Conservation (phyloP, 2,797 vertebrate genomes). For the Zonotrichia albicollis region DNA sequence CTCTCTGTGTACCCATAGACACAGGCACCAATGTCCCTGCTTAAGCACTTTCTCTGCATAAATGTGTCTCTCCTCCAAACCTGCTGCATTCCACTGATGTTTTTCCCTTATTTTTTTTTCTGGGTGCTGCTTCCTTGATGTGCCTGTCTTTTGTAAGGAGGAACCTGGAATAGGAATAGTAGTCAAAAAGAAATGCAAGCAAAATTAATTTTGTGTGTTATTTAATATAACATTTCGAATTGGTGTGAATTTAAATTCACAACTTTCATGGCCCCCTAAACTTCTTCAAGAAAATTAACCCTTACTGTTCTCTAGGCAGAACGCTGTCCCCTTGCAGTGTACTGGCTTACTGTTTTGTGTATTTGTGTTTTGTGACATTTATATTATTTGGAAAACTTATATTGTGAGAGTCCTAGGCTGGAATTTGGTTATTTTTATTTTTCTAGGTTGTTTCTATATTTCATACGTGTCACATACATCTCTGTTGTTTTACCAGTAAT, state of each 20-base stretch:
- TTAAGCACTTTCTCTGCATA: background rate
- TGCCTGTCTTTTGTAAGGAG: background rate
- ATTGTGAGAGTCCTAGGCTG: background rate
- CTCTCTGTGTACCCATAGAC: background rate
- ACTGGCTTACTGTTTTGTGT: background rate
- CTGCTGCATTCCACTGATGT: constrained; percentile 9
- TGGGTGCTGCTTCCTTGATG: background rate
- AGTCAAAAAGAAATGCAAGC: background rate
- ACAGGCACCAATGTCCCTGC: background rate
- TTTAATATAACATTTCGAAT: background rate
- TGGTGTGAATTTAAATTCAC: background rate
- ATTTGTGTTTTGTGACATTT: background rate
- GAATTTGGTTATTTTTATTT: background rate
- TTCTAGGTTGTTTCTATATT: background rate
- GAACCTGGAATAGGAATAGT: background rate
- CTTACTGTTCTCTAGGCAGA: background rate
- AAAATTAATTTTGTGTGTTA: background rate
- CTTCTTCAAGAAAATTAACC: background rate
- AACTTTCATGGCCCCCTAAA: background rate
- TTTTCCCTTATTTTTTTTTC: background rate
- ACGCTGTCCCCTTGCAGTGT: background rate
- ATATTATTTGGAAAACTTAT: background rate
- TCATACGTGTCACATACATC: background rate
- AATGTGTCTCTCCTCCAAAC: background rate
- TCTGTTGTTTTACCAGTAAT: background rate